Conservation (phyloP, 37 sponge, comb jelly and placozoan species). For the Cladorhizidae sp. region DNA sequence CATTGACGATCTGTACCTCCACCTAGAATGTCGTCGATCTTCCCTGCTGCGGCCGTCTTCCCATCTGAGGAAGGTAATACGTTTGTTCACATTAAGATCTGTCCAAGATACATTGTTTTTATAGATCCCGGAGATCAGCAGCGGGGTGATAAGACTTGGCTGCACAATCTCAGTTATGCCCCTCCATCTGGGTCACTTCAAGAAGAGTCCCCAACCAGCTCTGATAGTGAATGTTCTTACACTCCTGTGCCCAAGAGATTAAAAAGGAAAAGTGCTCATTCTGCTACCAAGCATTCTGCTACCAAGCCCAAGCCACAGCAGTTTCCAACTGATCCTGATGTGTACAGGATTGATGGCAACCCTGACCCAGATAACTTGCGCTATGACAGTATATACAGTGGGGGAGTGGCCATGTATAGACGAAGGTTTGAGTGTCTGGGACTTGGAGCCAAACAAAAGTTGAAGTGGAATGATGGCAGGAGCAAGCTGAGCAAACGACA, state of each 20-base stretch:
- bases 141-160: constrained; percentile 20
- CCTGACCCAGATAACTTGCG: constrained; percentile 59
- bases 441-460: constrained; percentile 19
- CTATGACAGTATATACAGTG: constrained; percentile 75
- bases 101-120: too few species aligned
- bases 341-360: constrained; percentile 60
- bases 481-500: not conserved
- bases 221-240: not conserved
- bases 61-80: too few species aligned
- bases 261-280: not conserved
- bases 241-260: not conserved
- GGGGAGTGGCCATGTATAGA: constrained; percentile 61
- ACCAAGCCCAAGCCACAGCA: not conserved
- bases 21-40: too few species aligned
- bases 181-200: not conserved
- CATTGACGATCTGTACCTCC: too few species aligned
- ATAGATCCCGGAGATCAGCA: not conserved
- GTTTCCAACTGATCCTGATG: not conserved
- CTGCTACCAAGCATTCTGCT: not conserved
- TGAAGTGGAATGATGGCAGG: constrained; percentile 50
- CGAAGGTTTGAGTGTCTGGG: constrained; percentile 48
- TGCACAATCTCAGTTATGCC: constrained; percentile 24
- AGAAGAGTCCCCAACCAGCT: not conserved
- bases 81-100: too few species aligned
- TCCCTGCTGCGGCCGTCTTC: too few species aligned